These are phyloP conservation scores for Scaptomyza pallida DNA, from an alignment of 1,140 invertebrate species.

Conservation along the genomic window DNA sequence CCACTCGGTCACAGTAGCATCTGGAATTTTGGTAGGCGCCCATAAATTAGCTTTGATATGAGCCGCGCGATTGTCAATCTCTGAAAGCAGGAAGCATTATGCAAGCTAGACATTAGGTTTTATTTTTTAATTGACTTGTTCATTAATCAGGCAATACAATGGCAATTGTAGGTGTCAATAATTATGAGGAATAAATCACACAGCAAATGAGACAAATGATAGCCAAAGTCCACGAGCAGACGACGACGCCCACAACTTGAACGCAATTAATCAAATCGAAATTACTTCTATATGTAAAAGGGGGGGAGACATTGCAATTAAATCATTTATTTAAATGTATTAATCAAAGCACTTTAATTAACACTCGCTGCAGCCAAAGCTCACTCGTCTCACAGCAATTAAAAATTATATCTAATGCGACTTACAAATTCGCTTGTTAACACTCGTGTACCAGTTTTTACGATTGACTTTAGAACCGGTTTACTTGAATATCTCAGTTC, in stretches of 20 bases:
- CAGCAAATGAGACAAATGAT: slow-evolving; percentile 69
- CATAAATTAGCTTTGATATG: slow-evolving; percentile 49
- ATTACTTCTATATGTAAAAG: slow-evolving; percentile 35
- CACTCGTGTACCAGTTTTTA: slow-evolving; percentile 26
- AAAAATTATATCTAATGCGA: slow-evolving; percentile 50
- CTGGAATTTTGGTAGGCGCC: slow-evolving; percentile 5
- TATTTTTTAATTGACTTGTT: slow-evolving; percentile 44
- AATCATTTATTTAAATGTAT: slow-evolving; percentile 46
- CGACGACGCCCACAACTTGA: slow-evolving; percentile 63
- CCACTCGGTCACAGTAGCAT: slow-evolving; percentile 3
- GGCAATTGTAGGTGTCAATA: slow-evolving; percentile 75
- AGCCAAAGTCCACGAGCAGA: slow-evolving; percentile 48
- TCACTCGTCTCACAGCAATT: slow-evolving; percentile 41
- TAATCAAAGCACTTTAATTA: slow-evolving; percentile 63
- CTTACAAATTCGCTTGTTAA: slow-evolving; percentile 55
- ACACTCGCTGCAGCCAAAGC: slow-evolving; percentile 18
- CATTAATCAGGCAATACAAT: slow-evolving; percentile 61
- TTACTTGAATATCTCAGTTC: slow-evolving; percentile 31
- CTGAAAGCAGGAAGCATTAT: slow-evolving; percentile 52
- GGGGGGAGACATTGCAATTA: slow-evolving; percentile 49
- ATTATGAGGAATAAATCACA: slow-evolving; percentile 68
- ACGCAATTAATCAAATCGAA: slow-evolving; percentile 68
- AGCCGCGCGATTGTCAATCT: slow-evolving; percentile 27
- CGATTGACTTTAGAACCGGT: slow-evolving; percentile 43
- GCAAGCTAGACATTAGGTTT: slow-evolving; percentile 46